Percentiles rank a stretch among this genome's conserved stretches.
Conservation (phyloP, 2,797 vertebrate genomes). For the Eptatretus atami region DNA sequence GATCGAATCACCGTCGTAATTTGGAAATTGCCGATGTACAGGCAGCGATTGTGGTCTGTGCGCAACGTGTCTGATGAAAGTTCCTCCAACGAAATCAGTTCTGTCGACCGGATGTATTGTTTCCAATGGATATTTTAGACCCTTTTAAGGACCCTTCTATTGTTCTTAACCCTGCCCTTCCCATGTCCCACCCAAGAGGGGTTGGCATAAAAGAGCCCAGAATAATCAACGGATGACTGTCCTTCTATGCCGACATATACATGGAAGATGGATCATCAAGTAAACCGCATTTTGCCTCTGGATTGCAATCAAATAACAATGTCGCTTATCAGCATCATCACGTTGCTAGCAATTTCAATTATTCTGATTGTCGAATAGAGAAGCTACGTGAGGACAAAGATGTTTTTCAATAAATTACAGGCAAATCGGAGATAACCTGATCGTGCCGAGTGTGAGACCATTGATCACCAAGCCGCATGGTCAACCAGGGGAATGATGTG, state of each 20-base stretch:
- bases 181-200: constrained; percentile 19
- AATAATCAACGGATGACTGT: constrained; percentile 74
- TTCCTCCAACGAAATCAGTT: constrained; percentile 12
- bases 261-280: constrained; percentile 80
- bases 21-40: too few species aligned
- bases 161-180: too few species aligned
- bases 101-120: constrained; percentile 10
- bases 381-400: too few species aligned
- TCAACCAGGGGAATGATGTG: constrained; percentile 65
- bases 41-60: too few species aligned
- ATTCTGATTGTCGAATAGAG: too few species aligned
- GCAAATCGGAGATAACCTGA: constrained; percentile 73
- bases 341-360: too few species aligned
- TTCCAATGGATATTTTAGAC: constrained; percentile 3
- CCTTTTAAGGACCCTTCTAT: constrained; percentile 6
- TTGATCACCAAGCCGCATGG: constrained; percentile 53
- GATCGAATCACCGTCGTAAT: too few species aligned
- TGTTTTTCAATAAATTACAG: constrained; percentile 15
- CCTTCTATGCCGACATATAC: constrained; percentile 57
- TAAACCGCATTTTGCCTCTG: constrained; percentile 16
- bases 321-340: too few species aligned
- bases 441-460: constrained; percentile 43
- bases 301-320: too few species aligned
- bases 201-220: constrained; percentile 62
- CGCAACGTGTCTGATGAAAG: neutral